Conservation (phyloP, 2,888 invertebrate genomes). For the Resseliella maxima region DNA sequence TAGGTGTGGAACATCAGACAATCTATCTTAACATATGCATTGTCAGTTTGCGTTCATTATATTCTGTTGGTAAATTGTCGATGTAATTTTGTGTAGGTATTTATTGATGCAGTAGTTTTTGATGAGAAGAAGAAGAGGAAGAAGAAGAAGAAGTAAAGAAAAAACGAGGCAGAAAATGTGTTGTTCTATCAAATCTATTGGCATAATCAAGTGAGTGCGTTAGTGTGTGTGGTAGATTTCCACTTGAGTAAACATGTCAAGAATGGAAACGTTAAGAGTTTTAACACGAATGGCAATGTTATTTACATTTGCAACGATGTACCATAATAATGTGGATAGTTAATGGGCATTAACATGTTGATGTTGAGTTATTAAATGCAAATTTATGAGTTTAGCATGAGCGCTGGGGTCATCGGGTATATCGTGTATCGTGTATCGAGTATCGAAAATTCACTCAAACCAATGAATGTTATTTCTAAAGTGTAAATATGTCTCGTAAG, state of each 20-base stretch:
- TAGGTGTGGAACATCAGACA: constrained; percentile 18
- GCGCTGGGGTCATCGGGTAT: too few species aligned
- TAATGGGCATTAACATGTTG: constrained; percentile 21
- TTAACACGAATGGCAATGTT: neutral
- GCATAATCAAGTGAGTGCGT: neutral
- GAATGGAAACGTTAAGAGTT: neutral
- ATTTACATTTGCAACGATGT: neutral
- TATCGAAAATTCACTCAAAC: neutral
- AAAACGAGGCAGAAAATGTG: neutral
- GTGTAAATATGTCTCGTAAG: neutral
- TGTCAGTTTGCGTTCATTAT: constrained; percentile 3
- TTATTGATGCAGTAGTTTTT: constrained; percentile 34
- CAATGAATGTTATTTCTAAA: neutral
- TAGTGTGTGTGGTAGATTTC: neutral
- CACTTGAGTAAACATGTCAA: constrained; percentile 48
- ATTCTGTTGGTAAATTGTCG: neutral
- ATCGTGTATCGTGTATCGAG: neutral
- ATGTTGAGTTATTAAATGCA: constrained; percentile 42
- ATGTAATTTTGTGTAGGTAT: constrained; percentile 37
- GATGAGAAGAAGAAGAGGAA: neutral
- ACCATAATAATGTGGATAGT: constrained; percentile 8
- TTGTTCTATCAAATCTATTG: neutral
- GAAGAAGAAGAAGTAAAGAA: neutral
- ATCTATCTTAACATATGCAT: too few species aligned
- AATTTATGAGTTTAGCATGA: too few species aligned